Conservation (phyloP, 2,113 vertebrate genomes). For the Apistogramma diplotaenia region DNA sequence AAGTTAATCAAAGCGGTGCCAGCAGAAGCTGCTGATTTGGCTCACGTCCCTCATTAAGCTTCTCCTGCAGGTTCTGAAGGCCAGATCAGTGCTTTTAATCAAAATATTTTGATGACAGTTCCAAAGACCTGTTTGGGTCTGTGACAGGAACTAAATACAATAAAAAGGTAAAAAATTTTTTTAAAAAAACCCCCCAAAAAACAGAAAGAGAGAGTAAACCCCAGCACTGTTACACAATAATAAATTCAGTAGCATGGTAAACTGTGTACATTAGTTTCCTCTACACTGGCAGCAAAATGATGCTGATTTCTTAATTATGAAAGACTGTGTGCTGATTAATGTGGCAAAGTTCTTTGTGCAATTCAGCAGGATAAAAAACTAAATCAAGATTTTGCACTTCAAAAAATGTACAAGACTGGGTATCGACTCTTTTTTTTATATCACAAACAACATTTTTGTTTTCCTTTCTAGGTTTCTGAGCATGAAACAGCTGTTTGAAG, state of each 20-base stretch:
- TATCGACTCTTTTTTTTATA: slow-evolving; percentile 5
- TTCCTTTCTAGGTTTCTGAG: background rate
- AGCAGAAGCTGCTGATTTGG: background rate
- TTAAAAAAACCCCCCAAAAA: background rate
- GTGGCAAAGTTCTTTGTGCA: background rate
- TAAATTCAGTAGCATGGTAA: background rate
- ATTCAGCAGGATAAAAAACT: background rate
- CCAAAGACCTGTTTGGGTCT: background rate
- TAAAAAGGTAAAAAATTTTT: background rate
- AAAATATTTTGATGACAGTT: background rate
- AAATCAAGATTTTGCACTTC: background rate
- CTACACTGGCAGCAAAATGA: background rate
- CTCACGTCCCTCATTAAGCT: slow-evolving; percentile 34
- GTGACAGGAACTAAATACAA: background rate
- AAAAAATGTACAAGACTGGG: background rate
- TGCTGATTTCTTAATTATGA: background rate
- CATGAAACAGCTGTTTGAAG: background rate
- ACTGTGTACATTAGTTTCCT: background rate
- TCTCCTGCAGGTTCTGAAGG: background rate
- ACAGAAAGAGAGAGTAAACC: background rate
- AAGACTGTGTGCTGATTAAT: background rate
- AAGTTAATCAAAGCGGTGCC: background rate
- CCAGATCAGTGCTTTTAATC: background rate
- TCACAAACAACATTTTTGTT: slow-evolving; percentile 12
- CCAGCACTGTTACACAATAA: background rate